Conservation (phyloP, 2,888 invertebrate genomes). For the Polyommatus icarus region DNA sequence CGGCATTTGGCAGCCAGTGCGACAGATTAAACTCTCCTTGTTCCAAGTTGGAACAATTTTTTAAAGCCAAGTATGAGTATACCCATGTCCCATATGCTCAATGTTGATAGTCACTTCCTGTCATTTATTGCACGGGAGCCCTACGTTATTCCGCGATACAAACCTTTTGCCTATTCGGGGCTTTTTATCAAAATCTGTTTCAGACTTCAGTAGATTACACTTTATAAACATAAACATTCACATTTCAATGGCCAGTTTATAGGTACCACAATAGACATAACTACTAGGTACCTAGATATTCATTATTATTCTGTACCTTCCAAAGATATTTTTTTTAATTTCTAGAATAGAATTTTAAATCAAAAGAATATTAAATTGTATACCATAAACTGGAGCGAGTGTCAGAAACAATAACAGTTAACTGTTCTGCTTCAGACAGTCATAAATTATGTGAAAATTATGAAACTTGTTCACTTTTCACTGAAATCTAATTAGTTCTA, state of each 20-base stretch:
- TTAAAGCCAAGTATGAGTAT: background rate
- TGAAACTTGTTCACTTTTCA: background rate
- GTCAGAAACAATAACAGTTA: background rate
- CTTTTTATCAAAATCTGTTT: too few species aligned
- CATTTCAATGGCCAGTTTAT: too few species aligned
- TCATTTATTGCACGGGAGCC: background rate
- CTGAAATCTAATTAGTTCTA: background rate
- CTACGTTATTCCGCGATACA: too few species aligned
- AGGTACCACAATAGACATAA: too few species aligned
- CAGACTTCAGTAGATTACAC: too few species aligned
- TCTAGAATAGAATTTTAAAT: background rate
- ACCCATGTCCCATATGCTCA: too few species aligned
- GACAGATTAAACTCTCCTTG: slow-evolving; percentile 18
- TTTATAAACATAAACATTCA: too few species aligned
- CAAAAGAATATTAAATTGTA: background rate
- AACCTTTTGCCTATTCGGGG: too few species aligned
- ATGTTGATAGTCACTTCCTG: background rate
- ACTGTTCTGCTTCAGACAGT: background rate
- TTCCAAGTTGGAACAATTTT: background rate
- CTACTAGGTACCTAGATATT: too few species aligned
- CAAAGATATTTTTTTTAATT: background rate
- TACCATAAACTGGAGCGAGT: background rate
- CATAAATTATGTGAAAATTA: slow-evolving; percentile 5
- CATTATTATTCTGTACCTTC: background rate
- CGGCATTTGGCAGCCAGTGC: slow-evolving; percentile 23